Conservation (phyloP, 1,140 invertebrate species). For the Manduca sexta region DNA sequence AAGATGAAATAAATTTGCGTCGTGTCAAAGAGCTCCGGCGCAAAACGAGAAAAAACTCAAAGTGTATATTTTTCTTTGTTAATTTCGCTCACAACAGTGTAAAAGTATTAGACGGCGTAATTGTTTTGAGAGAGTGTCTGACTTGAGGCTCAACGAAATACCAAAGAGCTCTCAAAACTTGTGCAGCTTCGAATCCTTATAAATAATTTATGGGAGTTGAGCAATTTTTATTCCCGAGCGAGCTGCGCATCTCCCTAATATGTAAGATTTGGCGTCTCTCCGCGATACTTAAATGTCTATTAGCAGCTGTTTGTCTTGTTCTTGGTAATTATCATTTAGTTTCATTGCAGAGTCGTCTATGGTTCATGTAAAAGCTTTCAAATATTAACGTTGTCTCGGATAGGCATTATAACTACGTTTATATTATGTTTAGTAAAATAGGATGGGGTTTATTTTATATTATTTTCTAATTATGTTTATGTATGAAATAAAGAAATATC, state of each 20-base stretch:
- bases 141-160: conserved; percentile 22
- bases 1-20: too few species aligned
- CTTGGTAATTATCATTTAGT: too few species aligned
- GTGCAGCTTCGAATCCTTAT: conserved; percentile 51
- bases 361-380: too few species aligned
- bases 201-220: conserved; percentile 66
- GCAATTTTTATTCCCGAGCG: conserved; percentile 49
- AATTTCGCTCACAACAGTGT: neutral
- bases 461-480: too few species aligned
- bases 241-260: conserved; percentile 40
- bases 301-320: conserved; percentile 15
- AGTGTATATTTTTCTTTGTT: neutral
- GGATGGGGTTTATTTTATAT: too few species aligned
- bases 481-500: too few species aligned
- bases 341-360: too few species aligned
- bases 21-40: neutral
- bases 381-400: too few species aligned
- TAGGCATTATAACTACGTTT: too few species aligned
- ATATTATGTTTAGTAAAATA: too few species aligned
- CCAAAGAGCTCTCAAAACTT: conserved; percentile 54
- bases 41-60: neutral
- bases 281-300: conserved; percentile 37
- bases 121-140: conserved; percentile 15
- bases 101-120: conserved; percentile 16
- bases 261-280: conserved; percentile 39